phyloP scores from a whole-genome alignment of 2,113 vertebrate species.

The Passer montanus region DNA sequence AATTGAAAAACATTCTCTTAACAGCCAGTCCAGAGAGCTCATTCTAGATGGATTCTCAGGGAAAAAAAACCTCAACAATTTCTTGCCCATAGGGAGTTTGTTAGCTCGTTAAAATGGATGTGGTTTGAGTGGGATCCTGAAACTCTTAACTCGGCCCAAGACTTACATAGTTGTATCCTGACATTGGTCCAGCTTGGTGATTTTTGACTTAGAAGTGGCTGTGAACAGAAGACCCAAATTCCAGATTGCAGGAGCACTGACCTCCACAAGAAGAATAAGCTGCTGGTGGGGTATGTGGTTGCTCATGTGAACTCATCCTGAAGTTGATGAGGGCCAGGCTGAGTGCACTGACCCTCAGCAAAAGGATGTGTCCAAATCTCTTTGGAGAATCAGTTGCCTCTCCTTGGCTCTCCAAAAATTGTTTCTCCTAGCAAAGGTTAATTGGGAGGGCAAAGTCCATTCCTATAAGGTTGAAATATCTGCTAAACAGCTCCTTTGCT shows the following conservation, averaged over 20 bases:
- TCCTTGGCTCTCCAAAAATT: not conserved
- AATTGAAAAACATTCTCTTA: not conserved
- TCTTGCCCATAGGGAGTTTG: constrained; percentile 6
- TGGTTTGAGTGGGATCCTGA: constrained; percentile 52
- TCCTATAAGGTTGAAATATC: not conserved
- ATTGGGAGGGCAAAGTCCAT: not conserved
- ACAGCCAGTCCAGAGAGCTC: not conserved
- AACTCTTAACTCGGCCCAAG: not conserved
- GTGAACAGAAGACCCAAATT: not conserved
- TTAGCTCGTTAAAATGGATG: constrained; percentile 32
- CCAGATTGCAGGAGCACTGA: not conserved
- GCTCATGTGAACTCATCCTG: not conserved
- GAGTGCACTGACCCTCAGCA: not conserved
- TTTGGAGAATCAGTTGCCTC: not conserved
- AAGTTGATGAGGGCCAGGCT: not conserved
- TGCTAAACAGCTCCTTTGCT: not conserved
- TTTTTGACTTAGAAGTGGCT: constrained; percentile 14
- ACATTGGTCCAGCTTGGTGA: not conserved
- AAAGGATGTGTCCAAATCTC: not conserved
- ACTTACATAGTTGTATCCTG: not conserved
- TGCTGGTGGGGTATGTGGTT: not conserved
- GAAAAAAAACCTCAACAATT: not conserved
- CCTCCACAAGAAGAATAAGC: not conserved
- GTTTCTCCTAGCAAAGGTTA: not conserved
- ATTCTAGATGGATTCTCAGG: constrained; percentile 10